These are phyloP conservation scores for Mormyrus hasselquistii DNA, from an alignment of 2,797 vertebrate species.

Conservation along the genomic window DNA sequence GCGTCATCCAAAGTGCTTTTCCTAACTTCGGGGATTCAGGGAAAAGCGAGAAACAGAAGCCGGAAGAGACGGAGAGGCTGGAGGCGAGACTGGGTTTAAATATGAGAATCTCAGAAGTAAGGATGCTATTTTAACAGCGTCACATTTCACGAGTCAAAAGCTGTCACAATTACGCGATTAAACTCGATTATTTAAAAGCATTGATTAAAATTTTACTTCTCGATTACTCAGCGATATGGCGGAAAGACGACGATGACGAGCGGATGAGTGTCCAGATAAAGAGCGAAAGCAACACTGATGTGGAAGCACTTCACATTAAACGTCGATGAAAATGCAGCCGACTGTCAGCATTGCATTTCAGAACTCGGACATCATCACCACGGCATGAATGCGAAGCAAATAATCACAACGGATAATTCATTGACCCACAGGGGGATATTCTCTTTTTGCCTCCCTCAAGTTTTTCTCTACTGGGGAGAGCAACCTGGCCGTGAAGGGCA, in stretches of 20 bases:
- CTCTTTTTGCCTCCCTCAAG: neutral
- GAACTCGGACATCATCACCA: neutral
- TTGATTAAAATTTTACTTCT: neutral
- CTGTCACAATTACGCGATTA: neutral
- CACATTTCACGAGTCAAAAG: neutral
- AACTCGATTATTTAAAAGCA: neutral
- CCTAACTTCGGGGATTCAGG: neutral
- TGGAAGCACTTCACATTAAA: neutral
- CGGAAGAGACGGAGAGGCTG: neutral
- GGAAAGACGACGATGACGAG: neutral
- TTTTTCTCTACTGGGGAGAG: neutral
- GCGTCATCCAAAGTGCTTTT: neutral
- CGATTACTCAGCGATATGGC: neutral
- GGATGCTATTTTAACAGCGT: neutral
- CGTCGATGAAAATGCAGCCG: neutral
- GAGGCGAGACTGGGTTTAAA: neutral
- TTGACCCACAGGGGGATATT: neutral
- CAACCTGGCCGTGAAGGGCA: neutral
- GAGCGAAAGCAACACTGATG: neutral
- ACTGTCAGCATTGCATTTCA: neutral
- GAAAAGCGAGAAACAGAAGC: neutral
- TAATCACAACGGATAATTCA: neutral
- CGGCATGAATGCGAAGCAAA: neutral
- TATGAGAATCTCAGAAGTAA: neutral
- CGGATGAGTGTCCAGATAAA: neutral